Conservation (phyloP, 1,140 invertebrate genomes). For the Frieseomelitta varia region DNA sequence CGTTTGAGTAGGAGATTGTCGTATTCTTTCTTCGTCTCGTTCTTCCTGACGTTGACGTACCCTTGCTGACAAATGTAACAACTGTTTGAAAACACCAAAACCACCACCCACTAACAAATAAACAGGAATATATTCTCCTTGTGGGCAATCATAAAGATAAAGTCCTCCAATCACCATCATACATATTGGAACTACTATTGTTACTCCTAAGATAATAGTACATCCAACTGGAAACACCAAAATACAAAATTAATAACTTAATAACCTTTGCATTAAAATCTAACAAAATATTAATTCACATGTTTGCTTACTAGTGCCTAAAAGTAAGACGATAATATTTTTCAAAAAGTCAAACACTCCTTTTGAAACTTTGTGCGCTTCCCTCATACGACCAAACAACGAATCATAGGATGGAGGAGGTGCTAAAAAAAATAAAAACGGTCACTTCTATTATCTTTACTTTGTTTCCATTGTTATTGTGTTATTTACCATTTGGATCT, state of each 20-base stretch:
- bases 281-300: not conserved
- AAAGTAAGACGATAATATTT: conserved; percentile 84
- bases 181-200: conserved; percentile 85
- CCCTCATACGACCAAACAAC: conserved; percentile 85
- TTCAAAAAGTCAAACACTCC: conserved; percentile 85
- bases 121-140: conserved; percentile 87
- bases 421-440: conserved; percentile 78
- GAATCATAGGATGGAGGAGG: conserved; percentile 88
- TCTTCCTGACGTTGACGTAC: conserved; percentile 82
- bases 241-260: not conserved
- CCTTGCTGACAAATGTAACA: conserved; percentile 83
- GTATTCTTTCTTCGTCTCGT: conserved; percentile 82
- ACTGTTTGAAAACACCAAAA: conserved; percentile 85
- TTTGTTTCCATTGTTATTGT: too few species aligned
- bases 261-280: not conserved
- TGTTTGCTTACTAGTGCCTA: conserved; percentile 84
- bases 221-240: conserved; percentile 84
- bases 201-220: conserved; percentile 85
- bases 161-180: conserved; percentile 87
- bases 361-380: conserved; percentile 84
- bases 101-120: conserved; percentile 87
- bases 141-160: conserved; percentile 86
- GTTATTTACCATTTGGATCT: conserved; percentile 83
- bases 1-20: conserved; percentile 84
- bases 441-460: not conserved